Evolutionary conservation across 2,888 invertebrate genomes (phyloP).

Genomic region (Mallateleia sp.): DNA sequence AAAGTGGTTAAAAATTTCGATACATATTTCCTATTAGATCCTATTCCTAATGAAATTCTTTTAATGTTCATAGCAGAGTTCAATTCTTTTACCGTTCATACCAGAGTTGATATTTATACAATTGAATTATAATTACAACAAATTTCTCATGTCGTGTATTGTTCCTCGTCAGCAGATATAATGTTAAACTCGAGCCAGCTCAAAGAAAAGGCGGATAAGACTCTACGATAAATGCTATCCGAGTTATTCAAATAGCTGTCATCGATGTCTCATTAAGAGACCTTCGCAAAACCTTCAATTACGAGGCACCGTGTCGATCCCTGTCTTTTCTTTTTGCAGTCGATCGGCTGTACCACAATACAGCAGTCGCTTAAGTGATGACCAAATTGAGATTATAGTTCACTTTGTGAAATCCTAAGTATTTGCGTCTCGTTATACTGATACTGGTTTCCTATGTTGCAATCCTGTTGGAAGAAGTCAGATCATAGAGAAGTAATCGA

Average conservation of each 20-base stretch:
- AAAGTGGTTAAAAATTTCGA: no score
- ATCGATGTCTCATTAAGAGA: constrained; percentile 81
- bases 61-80: no score
- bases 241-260: constrained; percentile 81
- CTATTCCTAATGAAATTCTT: no score
- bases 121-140: no score
- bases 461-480: constrained; percentile 6
- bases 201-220: constrained; percentile 77
- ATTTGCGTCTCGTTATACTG: constrained; percentile 38
- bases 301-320: constrained; percentile 38
- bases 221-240: constrained; percentile 75
- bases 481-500: constrained; percentile 23
- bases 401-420: constrained; percentile 36
- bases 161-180: constrained; percentile 40
- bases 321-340: constrained; percentile 38
- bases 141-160: no score
- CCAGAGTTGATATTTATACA: no score
- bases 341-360: constrained; percentile 18
- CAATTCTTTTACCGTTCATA: no score
- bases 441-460: neutral
- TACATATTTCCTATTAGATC: no score
- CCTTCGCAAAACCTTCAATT: constrained; percentile 77
- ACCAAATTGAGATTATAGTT: constrained; percentile 48
- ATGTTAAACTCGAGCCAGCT: constrained; percentile 44
- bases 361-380: constrained; percentile 18